These are phyloP conservation scores for Cossypha caffra DNA, from an alignment of 2,797 vertebrate genomes.

Conservation along the genomic window DNA sequence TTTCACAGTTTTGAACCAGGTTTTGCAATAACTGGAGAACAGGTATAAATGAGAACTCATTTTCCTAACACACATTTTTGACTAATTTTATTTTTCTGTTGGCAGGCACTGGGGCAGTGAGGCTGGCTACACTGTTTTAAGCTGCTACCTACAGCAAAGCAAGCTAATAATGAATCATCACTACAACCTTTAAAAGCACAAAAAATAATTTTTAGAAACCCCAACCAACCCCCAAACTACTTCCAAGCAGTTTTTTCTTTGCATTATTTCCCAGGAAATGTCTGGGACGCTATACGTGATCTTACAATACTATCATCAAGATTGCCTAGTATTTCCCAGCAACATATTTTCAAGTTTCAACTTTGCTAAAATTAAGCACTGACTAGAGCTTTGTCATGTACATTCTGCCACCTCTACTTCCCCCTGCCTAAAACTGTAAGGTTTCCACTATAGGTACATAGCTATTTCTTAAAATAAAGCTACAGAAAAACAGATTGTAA, in stretches of 20 bases:
- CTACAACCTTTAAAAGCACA: not conserved
- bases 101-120: not conserved
- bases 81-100: not conserved
- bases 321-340: not conserved
- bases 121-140: not conserved
- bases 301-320: not conserved
- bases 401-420: not conserved
- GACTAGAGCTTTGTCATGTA: not conserved
- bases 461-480: not conserved
- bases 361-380: not conserved
- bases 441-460: not conserved
- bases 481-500: not conserved
- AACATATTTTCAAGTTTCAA: not conserved
- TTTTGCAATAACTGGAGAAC: not conserved
- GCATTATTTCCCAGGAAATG: not conserved
- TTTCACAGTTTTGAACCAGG: not conserved
- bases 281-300: not conserved
- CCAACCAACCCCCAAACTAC: not conserved
- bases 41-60: not conserved
- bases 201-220: not conserved
- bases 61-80: not conserved
- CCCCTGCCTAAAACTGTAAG: not conserved
- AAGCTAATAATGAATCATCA: not conserved
- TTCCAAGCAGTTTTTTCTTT: not conserved
- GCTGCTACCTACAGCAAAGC: not conserved